phyloP scores from a whole-genome alignment of 2,113 vertebrate species.

The Etia nguti region DNA sequence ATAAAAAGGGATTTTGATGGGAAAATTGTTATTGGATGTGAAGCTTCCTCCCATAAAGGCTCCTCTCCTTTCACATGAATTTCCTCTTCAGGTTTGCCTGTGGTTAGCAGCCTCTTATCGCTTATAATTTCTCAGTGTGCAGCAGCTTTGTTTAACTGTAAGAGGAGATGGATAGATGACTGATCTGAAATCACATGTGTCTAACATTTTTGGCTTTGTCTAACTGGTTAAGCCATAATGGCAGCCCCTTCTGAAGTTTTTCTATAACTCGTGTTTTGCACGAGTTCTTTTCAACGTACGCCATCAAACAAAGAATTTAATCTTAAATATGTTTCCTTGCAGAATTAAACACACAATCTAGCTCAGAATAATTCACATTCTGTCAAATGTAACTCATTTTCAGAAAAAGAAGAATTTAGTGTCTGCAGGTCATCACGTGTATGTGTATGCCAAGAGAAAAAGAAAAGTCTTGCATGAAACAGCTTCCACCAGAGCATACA shows the following conservation, averaged over 20 bases:
- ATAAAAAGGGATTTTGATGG: constrained; percentile 22
- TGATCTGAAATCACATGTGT: constrained; percentile 24
- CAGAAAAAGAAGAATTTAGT: neutral
- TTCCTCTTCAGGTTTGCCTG: constrained; percentile 20
- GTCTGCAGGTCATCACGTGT: no score
- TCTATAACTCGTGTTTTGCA: neutral
- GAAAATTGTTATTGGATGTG: constrained; percentile 28
- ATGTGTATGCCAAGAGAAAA: no score
- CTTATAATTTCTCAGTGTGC: neutral
- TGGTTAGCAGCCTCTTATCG: neutral
- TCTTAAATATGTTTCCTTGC: neutral
- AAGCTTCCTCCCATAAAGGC: constrained; percentile 11
- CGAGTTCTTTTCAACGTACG: neutral
- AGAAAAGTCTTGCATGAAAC: neutral
- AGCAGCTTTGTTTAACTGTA: neutral
- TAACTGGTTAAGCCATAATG: neutral
- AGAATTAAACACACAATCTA: neutral
- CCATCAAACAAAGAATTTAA: fast-evolving
- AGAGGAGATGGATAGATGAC: neutral
- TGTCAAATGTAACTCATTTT: neutral
- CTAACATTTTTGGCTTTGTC: neutral
- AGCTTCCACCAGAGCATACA: neutral
- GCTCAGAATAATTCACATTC: neutral
- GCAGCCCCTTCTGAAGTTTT: neutral
- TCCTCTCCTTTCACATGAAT: constrained; percentile 28